A percentile compares a stretch with the other conserved stretches of the same genome.
Conservation (phyloP, 2,888 invertebrate species). For the Mylabris sibirica region DNA sequence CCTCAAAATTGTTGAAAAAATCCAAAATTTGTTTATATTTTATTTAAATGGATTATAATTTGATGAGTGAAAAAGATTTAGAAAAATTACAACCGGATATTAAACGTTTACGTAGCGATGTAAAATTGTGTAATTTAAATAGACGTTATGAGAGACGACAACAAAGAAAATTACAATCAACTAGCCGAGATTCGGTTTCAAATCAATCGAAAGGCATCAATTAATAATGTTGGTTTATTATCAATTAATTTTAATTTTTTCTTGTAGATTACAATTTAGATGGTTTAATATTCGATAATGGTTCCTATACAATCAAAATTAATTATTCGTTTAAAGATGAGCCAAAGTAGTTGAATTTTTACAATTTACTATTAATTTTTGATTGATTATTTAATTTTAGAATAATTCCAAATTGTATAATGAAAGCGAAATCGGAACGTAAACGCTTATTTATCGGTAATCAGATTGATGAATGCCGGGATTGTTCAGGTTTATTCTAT, state of each 20-base stretch:
- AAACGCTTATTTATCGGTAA: conserved; percentile 91
- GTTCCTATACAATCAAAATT: conserved; percentile 85
- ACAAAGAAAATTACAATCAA: conserved; percentile 18
- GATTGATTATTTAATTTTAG: conserved; percentile 53
- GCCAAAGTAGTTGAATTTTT: conserved; percentile 65
- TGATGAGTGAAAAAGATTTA: conserved; percentile 24
- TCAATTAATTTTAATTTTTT: neutral
- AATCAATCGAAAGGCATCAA: conserved; percentile 21
- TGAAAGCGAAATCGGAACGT: conserved; percentile 97
- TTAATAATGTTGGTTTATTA: neutral
- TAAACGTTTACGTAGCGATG: conserved; percentile 22
- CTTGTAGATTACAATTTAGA: conserved; percentile 29
- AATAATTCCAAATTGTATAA: conserved; percentile 91
- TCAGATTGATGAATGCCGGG: conserved; percentile 96
- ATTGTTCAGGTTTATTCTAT: conserved; percentile 93
- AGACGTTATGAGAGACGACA: conserved; percentile 22
- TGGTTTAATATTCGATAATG: conserved; percentile 73
- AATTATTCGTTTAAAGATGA: conserved; percentile 75
- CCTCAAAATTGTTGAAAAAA: neutral
- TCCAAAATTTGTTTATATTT: neutral
- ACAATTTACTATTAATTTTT: neutral
- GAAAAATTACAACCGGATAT: conserved; percentile 20
- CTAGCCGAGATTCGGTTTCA: conserved; percentile 24
- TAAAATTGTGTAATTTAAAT: conserved; percentile 16
- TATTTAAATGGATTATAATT: conserved; percentile 21